A percentile compares a stretch with the other conserved stretches of the same genome.
These are phyloP conservation scores for Andrena bucephala DNA, from an alignment of 2,888 invertebrate genomes.

Conservation along the genomic window DNA sequence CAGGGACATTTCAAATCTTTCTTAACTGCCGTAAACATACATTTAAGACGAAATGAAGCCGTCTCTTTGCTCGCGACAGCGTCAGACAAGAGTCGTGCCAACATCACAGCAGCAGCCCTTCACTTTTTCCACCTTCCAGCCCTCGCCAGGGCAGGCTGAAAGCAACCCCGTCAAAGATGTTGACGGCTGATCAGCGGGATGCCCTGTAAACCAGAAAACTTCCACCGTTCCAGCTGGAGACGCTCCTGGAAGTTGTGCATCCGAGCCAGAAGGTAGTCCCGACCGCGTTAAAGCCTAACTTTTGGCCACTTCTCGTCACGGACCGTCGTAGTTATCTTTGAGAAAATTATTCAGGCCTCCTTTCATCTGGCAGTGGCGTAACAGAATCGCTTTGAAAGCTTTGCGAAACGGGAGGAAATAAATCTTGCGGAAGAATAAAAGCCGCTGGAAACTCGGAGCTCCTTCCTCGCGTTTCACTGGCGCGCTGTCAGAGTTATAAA, in stretches of 20 bases:
- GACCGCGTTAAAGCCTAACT: slow-evolving; percentile 63
- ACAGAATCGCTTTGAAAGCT: slow-evolving; percentile 12
- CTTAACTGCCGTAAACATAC: neutral
- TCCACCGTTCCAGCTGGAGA: slow-evolving; percentile 25
- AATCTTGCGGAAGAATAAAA: slow-evolving; percentile 2
- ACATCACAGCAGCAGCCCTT: slow-evolving; percentile 58
- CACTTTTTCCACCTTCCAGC: slow-evolving; percentile 22
- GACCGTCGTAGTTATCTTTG: slow-evolving; percentile 58
- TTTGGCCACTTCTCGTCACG: slow-evolving; percentile 71
- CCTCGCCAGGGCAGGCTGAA: slow-evolving; percentile 47
- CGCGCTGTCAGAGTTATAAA: too few relatives aligned
- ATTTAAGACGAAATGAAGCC: neutral
- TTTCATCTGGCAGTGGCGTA: slow-evolving; percentile 49
- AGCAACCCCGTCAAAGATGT: slow-evolving; percentile 68
- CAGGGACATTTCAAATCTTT: too few relatives aligned
- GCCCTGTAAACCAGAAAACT: slow-evolving; percentile 43
- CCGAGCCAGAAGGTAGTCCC: slow-evolving; percentile 53
- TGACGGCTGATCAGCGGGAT: slow-evolving; percentile 65
- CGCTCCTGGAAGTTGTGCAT: slow-evolving; percentile 51
- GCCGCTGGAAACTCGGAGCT: neutral
- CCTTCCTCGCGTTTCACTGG: neutral
- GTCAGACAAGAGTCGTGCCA: slow-evolving; percentile 48
- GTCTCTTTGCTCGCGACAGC: slow-evolving; percentile 19
- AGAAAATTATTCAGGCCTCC: slow-evolving; percentile 48
- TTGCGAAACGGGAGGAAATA: neutral